phyloP scores from a whole-genome alignment of 2,888 invertebrate genomes.

The Dione vanillae region DNA sequence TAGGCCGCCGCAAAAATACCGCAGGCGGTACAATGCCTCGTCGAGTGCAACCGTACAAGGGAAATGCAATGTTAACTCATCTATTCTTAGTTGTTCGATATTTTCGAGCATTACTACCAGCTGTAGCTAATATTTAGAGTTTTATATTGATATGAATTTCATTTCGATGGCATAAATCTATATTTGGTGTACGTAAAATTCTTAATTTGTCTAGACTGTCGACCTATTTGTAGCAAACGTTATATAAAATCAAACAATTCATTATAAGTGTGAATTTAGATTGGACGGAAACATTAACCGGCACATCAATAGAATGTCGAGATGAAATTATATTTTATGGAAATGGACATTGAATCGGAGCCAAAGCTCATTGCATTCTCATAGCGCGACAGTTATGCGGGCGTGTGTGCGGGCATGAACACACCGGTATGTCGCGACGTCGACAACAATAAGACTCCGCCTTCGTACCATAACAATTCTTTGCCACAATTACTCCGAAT shows the following conservation, averaged over 20 bases:
- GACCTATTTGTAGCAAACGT: conserved; percentile 56
- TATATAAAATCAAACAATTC: conserved; percentile 59
- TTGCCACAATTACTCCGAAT: conserved; percentile 79
- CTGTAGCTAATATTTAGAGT: conserved; percentile 52
- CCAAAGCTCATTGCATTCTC: conserved; percentile 73
- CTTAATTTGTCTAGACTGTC: conserved; percentile 55
- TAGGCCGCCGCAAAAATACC: conserved; percentile 78
- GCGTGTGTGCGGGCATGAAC: conserved; percentile 67
- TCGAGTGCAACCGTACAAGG: conserved; percentile 73
- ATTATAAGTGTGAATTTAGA: conserved; percentile 55
- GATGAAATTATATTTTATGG: conserved; percentile 78
- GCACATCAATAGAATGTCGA: conserved; percentile 65
- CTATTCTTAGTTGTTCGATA: conserved; percentile 66
- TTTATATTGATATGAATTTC: conserved; percentile 55
- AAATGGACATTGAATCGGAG: conserved; percentile 78
- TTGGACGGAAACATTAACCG: conserved; percentile 61
- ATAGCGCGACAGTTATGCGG: conserved; percentile 72
- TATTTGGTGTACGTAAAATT: conserved; percentile 50
- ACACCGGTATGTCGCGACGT: conserved; percentile 66
- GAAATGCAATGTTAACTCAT: conserved; percentile 65
- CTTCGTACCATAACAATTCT: conserved; percentile 80
- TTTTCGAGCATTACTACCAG: conserved; percentile 54
- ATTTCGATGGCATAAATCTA: conserved; percentile 19
- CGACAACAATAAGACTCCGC: conserved; percentile 81
- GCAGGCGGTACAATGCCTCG: conserved; percentile 75